Percentiles rank a stretch among this genome's conserved stretches.
phyloP scores from a whole-genome alignment of 2,888 invertebrate species.

The Cerastis rubricosa region DNA sequence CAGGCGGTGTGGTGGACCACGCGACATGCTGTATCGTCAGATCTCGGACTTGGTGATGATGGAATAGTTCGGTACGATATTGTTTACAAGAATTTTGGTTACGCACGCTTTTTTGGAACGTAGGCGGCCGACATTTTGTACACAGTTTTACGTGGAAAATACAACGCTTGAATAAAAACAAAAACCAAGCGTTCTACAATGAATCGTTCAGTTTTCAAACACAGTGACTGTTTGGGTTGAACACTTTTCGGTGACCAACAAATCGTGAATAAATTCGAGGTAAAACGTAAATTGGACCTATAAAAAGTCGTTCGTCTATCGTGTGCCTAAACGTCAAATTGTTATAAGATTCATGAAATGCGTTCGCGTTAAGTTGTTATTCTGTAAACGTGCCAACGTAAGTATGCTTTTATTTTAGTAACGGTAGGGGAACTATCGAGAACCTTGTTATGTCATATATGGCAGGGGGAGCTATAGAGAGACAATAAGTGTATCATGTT shows the following conservation, averaged over 20 bases:
- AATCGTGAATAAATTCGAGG: constrained; percentile 8
- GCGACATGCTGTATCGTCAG: constrained; percentile 56
- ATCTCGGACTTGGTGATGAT: constrained; percentile 49
- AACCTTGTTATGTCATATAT: constrained; percentile 37
- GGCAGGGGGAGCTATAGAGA: constrained; percentile 9
- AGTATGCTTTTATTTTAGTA: constrained; percentile 48
- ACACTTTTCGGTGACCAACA: constrained; percentile 1
- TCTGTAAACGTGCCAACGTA: constrained; percentile 45
- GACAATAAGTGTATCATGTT: background rate
- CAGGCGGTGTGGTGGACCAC: constrained; percentile 33
- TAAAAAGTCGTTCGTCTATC: constrained; percentile 15
- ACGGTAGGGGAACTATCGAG: constrained; percentile 27
- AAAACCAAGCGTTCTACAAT: background rate
- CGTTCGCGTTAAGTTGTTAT: constrained; percentile 46
- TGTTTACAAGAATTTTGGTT: constrained; percentile 62
- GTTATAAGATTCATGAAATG: constrained; percentile 66
- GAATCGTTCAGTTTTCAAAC: background rate
- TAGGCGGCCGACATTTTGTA: background rate
- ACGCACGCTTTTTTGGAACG: constrained; percentile 44
- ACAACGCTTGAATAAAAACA: background rate
- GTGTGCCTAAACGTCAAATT: constrained; percentile 52
- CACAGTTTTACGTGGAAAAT: background rate
- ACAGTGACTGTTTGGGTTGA: background rate
- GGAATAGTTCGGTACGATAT: constrained; percentile 54
- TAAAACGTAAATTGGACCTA: constrained; percentile 1